A percentile compares a stretch with the other conserved stretches of the same genome.
These are phyloP conservation scores for Bufo gargarizans DNA, from an alignment of 2,113 vertebrate genomes.

Conservation along the genomic window DNA sequence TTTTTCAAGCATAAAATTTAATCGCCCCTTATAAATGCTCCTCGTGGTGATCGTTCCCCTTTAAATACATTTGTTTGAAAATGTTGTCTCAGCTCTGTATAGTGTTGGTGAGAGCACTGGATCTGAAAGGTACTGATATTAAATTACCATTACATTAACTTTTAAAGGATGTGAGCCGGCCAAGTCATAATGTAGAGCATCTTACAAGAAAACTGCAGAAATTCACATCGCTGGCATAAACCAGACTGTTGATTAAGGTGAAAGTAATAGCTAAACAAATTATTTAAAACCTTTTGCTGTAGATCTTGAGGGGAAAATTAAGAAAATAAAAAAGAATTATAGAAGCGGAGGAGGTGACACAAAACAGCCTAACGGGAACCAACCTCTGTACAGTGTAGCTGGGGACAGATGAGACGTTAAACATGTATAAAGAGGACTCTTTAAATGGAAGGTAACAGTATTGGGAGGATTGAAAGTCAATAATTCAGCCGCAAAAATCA, in stretches of 20 bases:
- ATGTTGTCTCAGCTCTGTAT: slow-evolving; percentile 45
- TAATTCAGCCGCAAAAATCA: slow-evolving; percentile 35
- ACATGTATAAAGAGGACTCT: slow-evolving; percentile 39
- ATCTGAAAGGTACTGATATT: slow-evolving; percentile 56
- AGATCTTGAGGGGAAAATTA: slow-evolving; percentile 50
- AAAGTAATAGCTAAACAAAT: slow-evolving; percentile 56
- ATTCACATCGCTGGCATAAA: slow-evolving; percentile 53
- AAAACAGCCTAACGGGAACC: slow-evolving; percentile 30
- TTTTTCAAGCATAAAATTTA: not conserved
- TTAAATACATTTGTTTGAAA: slow-evolving; percentile 54
- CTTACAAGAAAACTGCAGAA: slow-evolving; percentile 34
- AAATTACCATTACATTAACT: slow-evolving; percentile 57
- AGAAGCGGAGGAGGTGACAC: slow-evolving; percentile 48
- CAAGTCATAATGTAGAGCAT: slow-evolving; percentile 55
- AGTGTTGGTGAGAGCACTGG: slow-evolving; percentile 22
- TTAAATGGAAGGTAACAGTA: slow-evolving; percentile 41
- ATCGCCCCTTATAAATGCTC: not conserved
- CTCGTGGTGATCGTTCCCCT: not conserved
- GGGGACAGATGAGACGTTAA: slow-evolving; percentile 33
- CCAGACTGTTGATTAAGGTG: slow-evolving; percentile 57
- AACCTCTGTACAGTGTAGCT: slow-evolving; percentile 38
- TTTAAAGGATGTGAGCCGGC: slow-evolving; percentile 38
- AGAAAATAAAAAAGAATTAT: slow-evolving; percentile 56
- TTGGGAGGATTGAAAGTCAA: not conserved
- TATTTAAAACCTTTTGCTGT: slow-evolving; percentile 54